A percentile compares a stretch with the other conserved stretches of the same genome.
phyloP scores from a whole-genome alignment of 2,113 vertebrate species.

The Psephotus haematonotus region DNA sequence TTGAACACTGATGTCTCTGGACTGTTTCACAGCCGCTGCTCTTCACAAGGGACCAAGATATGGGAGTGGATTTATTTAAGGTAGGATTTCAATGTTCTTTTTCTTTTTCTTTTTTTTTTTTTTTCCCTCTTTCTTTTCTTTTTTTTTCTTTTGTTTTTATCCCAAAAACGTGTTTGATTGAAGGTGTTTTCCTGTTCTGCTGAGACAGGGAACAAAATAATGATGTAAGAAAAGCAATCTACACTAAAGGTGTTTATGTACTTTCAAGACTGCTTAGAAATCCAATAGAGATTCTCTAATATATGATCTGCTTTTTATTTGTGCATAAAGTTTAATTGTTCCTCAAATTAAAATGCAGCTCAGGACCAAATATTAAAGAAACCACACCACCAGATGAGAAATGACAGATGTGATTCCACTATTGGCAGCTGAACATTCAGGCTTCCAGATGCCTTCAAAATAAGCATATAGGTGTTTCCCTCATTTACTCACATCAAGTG shows the following conservation, averaged over 20 bases:
- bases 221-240: neutral
- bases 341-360: neutral
- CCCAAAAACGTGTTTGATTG: neutral
- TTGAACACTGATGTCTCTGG: neutral
- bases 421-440: neutral
- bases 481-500: neutral
- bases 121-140: no score
- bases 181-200: neutral
- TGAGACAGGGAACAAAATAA: neutral
- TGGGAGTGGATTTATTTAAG: neutral
- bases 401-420: neutral
- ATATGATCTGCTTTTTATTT: neutral
- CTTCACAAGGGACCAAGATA: neutral
- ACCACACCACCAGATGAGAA: neutral
- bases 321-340: neutral
- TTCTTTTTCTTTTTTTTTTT: no score
- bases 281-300: neutral
- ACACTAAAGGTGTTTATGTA: neutral
- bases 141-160: neutral
- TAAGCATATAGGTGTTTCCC: neutral
- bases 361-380: neutral
- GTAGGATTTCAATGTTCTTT: neutral
- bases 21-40: neutral
- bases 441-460: neutral
- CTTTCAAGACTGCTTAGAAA: neutral